phyloP scores from a whole-genome alignment of 92 coral and sea anemone species.

The Zoanthus solanderi region DNA sequence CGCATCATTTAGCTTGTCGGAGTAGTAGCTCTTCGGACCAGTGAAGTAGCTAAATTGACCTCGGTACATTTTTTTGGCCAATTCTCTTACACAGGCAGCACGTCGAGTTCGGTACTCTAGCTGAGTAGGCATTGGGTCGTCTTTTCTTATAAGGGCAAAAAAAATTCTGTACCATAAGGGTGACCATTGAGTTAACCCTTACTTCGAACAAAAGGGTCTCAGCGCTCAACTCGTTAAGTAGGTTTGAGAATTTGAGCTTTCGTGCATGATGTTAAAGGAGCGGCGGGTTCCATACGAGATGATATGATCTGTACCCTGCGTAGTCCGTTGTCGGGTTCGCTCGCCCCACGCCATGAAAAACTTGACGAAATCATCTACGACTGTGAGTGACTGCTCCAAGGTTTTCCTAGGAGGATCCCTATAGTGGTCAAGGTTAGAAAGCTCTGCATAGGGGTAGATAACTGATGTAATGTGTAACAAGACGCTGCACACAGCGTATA shows the following conservation, averaged over 20 bases:
- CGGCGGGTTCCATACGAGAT: slow-evolving; percentile 22
- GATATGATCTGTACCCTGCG: slow-evolving; percentile 28
- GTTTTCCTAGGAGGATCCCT: slow-evolving; percentile 32
- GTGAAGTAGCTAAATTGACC: slow-evolving; percentile 58
- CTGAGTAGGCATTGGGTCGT: slow-evolving; percentile 63
- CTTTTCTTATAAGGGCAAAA: slow-evolving; percentile 55
- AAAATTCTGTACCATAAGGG: slow-evolving; percentile 61
- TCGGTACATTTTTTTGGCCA: slow-evolving; percentile 56
- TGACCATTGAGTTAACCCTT: slow-evolving; percentile 43
- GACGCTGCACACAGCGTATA: too few relatives aligned
- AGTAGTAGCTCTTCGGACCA: slow-evolving; percentile 43
- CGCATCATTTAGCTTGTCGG: slow-evolving; percentile 15
- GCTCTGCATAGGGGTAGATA: slow-evolving; percentile 53
- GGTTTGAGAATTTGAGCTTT: slow-evolving; percentile 37
- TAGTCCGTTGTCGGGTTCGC: slow-evolving; percentile 28
- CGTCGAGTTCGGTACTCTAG: slow-evolving; percentile 56
- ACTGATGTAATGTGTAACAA: slow-evolving; percentile 21
- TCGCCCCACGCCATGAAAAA: slow-evolving; percentile 33
- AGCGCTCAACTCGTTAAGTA: slow-evolving; percentile 40
- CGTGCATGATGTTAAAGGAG: slow-evolving; percentile 29
- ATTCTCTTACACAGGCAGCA: slow-evolving; percentile 58
- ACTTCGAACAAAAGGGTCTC: slow-evolving; percentile 33
- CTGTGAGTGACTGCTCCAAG: slow-evolving; percentile 46
- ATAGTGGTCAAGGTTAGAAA: slow-evolving; percentile 45
- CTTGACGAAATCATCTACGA: slow-evolving; percentile 57